Base-by-base conservation (phyloP, 2,113 vertebrate species). In the Procavia capensis region DNA sequence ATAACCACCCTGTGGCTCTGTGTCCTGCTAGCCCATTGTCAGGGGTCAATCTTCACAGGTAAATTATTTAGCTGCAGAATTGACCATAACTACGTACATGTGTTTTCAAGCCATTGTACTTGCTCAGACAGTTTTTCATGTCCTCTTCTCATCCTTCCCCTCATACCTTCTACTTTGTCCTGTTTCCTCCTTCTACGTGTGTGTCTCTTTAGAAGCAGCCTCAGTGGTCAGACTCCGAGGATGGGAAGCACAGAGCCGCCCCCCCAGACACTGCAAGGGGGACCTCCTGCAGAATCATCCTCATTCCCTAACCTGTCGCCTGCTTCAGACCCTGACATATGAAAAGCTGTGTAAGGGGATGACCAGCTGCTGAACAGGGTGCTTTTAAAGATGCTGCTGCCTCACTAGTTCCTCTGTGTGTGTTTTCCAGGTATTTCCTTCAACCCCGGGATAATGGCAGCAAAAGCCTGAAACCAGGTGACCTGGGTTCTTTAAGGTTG, bases 391-490 rank as follows among this genome's bases (percentile, higher is more conserved):
- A 59, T 90, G 57, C 14, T 9, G 36, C 90, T 24, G 29, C 59
- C 7, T 34, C 86, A 94, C 95, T 66, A 43, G 82, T 61, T 92
- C 31, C 78, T 3, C 50, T 14, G 17, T 93, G 59, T 96, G 89
- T 57, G 89, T 47, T 54, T 54, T 63, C 61, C 97, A 99, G 99
- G 99, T 99, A 99, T 99, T 99, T 99, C 94, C 99, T 99, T 75
- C 99, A 99, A 98, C 99, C 99, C 70, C 99, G 99, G 97, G 99
- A 99, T 97, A 99, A 99, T 0, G 99, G 99, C 75, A 98, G 99
- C 81, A 99, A 99, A 96, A 99, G 98, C 6, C 96, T 99, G 96
- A 99, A 99, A 98, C 99, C 99, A 0, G 99, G 99, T 39, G 99
- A 99, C 86, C 98, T 99, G 0, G 99, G 99, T 90, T 99, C 99